Evolutionary conservation across 2,113 vertebrate genomes (phyloP), one percentile per base, ranked within the genome.

Genomic region (Coptodon bakossiorum): DNA sequence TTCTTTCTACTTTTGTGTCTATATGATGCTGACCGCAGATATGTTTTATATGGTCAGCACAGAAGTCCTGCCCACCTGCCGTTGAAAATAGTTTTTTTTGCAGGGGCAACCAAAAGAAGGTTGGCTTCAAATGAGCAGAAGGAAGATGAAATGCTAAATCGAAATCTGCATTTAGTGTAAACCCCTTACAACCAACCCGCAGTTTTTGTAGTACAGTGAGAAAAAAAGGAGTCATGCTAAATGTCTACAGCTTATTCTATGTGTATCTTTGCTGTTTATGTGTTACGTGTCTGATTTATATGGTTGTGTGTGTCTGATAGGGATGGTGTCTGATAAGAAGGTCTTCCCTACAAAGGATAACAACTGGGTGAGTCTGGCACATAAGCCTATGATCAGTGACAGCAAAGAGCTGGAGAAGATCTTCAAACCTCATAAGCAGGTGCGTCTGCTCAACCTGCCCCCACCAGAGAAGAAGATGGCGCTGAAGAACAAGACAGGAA

Each of bases 341-440:
- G 95, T 97, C 38, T 97, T 97, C 82, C 96, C 96, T 31, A 95
- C 96, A 40, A 97, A 96, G 84, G 94, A 93, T 6, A 96, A 92
- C 90, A 86, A 6, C 68, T 97, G 97, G 97, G 96, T 97, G 57
- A 94, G 92, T 38, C 86, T 97, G 86, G 93, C 89, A 13, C 89
- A 48, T 50, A 94, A 89, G 36, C 97, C 96, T 80, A 94, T 97
- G 92, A 94, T 97, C 12, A 38, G 95, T 9, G 96, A 97, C 89
- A 93, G 29, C 83, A 94, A 90, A 78, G 94, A 90, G 66, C 91
- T 97, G 94, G 97, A 97, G 88, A 96, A 96, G 85, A 86, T 97
- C 88, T 97, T 97, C 56, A 96, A 93, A 93, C 27, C 82, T 2
- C 56, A 91, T 81, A 66, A 81, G 40, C 36, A 93, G 36, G 82